phyloP scores from a whole-genome alignment of 2,113 vertebrate genomes.

The Ursus arctos region DNA sequence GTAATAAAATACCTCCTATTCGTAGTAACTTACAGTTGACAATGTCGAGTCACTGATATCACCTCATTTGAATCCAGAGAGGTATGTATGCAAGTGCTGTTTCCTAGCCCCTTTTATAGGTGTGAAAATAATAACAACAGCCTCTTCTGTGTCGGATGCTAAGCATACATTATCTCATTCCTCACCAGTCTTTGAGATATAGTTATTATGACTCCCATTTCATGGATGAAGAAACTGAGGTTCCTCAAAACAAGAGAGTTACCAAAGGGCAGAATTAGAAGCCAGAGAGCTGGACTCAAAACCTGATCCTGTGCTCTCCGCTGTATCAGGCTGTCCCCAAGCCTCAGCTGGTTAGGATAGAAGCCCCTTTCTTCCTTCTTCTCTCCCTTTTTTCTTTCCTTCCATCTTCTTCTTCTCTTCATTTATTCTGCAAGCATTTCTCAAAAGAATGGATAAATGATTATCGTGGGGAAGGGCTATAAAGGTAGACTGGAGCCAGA shows the following conservation, averaged over 20 bases:
- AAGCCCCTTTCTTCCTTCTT: not conserved
- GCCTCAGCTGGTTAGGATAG: not conserved
- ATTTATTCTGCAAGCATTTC: conserved; percentile 44
- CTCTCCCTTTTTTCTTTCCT: not conserved
- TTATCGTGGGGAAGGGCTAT: not conserved
- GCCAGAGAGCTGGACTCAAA: not conserved
- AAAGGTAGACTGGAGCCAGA: not conserved
- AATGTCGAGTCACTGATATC: not conserved
- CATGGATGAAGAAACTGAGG: not conserved
- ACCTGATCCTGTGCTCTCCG: not conserved
- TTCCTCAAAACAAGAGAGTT: not conserved
- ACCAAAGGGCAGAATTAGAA: not conserved
- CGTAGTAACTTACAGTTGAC: not conserved
- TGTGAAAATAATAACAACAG: not conserved
- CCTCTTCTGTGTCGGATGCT: not conserved
- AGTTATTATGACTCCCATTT: not conserved
- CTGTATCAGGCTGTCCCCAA: not conserved
- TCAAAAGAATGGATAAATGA: not conserved
- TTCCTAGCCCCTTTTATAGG: not conserved
- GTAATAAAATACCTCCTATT: not conserved
- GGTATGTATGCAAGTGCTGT: not conserved
- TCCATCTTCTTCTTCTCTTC: not conserved
- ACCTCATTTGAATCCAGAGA: not conserved
- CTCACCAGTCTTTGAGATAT: not conserved
- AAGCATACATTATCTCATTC: not conserved